phyloP scores from a whole-genome alignment of 2,888 invertebrate genomes.

The Nebria salina region DNA sequence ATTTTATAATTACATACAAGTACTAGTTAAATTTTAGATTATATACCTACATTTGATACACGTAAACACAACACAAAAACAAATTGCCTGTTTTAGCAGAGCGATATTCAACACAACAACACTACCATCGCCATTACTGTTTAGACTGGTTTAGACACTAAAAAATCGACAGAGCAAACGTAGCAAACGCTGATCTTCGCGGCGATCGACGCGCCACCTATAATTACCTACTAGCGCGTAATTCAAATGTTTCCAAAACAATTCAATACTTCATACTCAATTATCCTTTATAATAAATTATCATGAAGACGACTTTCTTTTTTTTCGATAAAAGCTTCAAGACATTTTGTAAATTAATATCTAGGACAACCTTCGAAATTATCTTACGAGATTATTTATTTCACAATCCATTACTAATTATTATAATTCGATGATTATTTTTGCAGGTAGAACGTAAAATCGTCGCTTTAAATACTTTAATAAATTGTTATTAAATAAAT shows the following conservation, averaged over 20 bases:
- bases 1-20: constrained; percentile 6
- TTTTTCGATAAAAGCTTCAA: too few species aligned
- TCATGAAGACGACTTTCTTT: background rate
- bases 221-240: background rate
- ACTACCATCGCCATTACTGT: constrained; percentile 23
- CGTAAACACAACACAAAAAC: constrained; percentile 31
- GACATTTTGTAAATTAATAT: background rate
- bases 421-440: background rate
- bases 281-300: background rate
- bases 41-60: constrained; percentile 25
- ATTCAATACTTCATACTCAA: too few species aligned
- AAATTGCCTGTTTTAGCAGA: constrained; percentile 24
- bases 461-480: background rate
- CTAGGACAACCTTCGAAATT: background rate
- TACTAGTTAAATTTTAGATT: background rate
- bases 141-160: constrained; percentile 2
- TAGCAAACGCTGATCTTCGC: background rate
- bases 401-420: background rate
- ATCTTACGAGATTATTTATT: background rate
- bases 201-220: background rate
- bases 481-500: too few species aligned
- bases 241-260: background rate
- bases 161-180: constrained; percentile 34
- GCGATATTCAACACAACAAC: constrained; percentile 29
- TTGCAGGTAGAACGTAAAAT: background rate